A percentile compares a stretch with the other conserved stretches of the same genome.
These are phyloP conservation scores for Micronycteris hirsuta DNA, from an alignment of 2,113 vertebrate genomes.

Conservation along the genomic window DNA sequence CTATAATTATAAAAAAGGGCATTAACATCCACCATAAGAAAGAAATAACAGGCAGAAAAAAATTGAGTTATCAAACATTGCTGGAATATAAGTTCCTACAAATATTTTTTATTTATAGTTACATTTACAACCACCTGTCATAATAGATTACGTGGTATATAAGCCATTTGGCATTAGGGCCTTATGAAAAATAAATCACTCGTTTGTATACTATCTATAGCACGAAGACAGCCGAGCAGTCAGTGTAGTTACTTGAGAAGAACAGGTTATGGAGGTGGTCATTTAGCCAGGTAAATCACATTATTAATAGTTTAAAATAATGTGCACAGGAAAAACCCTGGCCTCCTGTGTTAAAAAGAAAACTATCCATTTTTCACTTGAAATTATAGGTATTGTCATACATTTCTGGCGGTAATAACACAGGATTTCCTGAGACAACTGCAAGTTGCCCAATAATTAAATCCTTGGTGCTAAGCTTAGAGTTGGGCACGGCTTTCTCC, in stretches of 20 bases:
- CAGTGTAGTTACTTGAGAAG: background rate
- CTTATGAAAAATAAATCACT: slow-evolving; percentile 12
- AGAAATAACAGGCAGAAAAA: background rate
- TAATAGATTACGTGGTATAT: background rate
- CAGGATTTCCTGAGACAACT: background rate
- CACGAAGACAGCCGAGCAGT: background rate
- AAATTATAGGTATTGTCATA: background rate
- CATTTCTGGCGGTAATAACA: background rate
- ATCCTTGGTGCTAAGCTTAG: background rate
- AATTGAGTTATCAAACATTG: background rate
- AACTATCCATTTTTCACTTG: background rate
- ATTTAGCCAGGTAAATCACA: background rate
- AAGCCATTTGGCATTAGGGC: background rate
- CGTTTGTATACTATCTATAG: background rate
- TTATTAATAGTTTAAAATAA: background rate
- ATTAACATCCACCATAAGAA: slow-evolving; percentile 2
- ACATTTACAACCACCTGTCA: background rate
- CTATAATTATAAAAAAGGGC: slow-evolving; percentile 6
- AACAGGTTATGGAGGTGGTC: background rate
- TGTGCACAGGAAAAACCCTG: background rate
- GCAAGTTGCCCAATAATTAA: background rate
- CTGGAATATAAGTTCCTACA: background rate
- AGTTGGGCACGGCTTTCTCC: background rate
- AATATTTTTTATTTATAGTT: background rate
- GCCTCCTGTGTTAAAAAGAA: background rate